Percentiles rank a stretch among this genome's conserved stretches.
phyloP scores from a whole-genome alignment of 2,888 invertebrate genomes.

The Anticlea derivata region DNA sequence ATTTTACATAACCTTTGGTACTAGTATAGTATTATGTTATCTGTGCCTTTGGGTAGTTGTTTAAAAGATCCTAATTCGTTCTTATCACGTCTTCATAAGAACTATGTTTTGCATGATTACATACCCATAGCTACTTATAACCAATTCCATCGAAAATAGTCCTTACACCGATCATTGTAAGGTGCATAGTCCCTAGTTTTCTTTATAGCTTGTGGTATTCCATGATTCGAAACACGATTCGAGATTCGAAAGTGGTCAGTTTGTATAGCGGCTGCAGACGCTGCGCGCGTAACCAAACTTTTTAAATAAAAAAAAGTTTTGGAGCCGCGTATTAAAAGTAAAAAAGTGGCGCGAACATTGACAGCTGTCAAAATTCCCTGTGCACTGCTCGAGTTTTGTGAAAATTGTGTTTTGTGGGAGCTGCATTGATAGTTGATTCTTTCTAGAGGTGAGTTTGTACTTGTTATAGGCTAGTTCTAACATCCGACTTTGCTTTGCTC shows the following conservation, averaged over 20 bases:
- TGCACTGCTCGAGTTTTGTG: slow-evolving; percentile 13
- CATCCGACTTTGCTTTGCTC: background rate
- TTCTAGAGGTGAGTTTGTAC: slow-evolving; percentile 14
- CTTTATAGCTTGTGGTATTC: slow-evolving; percentile 11
- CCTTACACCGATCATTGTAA: slow-evolving; percentile 13
- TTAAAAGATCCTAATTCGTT: background rate
- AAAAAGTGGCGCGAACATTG: slow-evolving; percentile 33
- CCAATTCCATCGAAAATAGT: slow-evolving; percentile 1
- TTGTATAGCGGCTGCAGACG: slow-evolving; percentile 13
- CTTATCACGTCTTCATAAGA: slow-evolving; percentile 9
- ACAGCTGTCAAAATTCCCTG: slow-evolving; percentile 26
- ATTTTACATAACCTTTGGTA: too few relatives aligned
- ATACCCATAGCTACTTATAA: background rate
- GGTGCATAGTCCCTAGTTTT: slow-evolving; percentile 11
- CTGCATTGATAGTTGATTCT: background rate
- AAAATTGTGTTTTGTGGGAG: background rate
- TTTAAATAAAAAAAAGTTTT: slow-evolving; percentile 23
- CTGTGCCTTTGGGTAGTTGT: too few relatives aligned
- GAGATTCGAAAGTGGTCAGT: slow-evolving; percentile 35
- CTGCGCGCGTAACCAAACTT: slow-evolving; percentile 28
- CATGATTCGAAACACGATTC: slow-evolving; percentile 8
- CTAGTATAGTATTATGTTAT: too few relatives aligned
- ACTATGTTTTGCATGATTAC: slow-evolving; percentile 8
- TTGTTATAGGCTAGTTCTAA: background rate
- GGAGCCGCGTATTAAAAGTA: slow-evolving; percentile 9